Conservation (phyloP, 2,797 vertebrate species). For the Sciaenops ocellatus region DNA sequence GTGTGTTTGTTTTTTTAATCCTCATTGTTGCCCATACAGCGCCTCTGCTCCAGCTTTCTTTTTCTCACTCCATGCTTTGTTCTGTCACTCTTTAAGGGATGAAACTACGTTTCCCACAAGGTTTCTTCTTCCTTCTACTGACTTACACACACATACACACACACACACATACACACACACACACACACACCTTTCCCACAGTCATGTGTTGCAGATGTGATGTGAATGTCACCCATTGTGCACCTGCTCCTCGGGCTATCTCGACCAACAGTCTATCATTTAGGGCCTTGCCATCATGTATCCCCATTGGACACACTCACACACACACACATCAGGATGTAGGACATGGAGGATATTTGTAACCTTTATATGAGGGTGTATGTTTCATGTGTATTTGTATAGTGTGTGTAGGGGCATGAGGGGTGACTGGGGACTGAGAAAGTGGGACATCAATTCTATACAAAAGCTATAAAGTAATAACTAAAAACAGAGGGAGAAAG, state of each 20-base stretch:
- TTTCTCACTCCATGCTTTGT: not conserved
- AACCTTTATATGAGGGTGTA: conserved; percentile 26
- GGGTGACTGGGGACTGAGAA: conserved; percentile 15
- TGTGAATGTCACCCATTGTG: conserved; percentile 54
- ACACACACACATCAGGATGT: conserved; percentile 15
- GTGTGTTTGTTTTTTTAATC: conserved; percentile 37
- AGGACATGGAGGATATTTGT: conserved; percentile 47
- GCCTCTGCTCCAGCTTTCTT: not conserved
- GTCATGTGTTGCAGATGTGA: conserved; percentile 28
- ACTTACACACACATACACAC: conserved; percentile 4
- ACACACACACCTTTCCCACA: not conserved
- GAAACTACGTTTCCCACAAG: conserved; percentile 15
- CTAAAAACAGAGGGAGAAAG: not conserved
- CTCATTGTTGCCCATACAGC: not conserved
- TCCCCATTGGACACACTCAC: conserved; percentile 33
- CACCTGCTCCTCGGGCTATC: conserved; percentile 56
- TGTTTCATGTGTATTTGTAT: conserved; percentile 22
- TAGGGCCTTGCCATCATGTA: conserved; percentile 36
- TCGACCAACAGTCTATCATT: conserved; percentile 46
- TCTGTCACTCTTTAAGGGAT: conserved; percentile 4
- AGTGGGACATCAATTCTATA: conserved; percentile 45
- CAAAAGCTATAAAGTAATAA: conserved; percentile 9
- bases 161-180: too few species aligned
- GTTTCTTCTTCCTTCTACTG: not conserved
- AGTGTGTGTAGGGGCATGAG: conserved; percentile 1